These are phyloP conservation scores for Lomographa bimaculata DNA, from an alignment of 2,888 invertebrate genomes.

Conservation along the genomic window DNA sequence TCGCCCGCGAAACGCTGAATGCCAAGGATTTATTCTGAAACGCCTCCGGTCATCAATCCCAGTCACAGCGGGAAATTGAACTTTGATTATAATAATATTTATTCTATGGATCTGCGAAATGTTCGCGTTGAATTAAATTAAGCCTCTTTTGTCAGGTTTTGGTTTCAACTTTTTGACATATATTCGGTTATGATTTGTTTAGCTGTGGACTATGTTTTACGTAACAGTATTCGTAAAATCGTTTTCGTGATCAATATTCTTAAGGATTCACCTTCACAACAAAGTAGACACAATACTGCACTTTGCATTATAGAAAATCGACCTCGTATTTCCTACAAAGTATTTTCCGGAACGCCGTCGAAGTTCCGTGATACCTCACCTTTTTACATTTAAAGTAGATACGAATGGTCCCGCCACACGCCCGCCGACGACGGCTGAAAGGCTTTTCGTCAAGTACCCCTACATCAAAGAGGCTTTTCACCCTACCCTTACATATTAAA, in stretches of 20 bases:
- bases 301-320: constrained; percentile 27
- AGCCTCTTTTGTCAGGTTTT: not conserved
- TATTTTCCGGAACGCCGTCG: constrained; percentile 34
- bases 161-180: too few species aligned
- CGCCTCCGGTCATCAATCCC: constrained; percentile 43
- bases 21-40: constrained; percentile 48
- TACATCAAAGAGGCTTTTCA: constrained; percentile 48
- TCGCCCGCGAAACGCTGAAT: constrained; percentile 44
- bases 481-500: constrained; percentile 38
- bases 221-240: constrained; percentile 7
- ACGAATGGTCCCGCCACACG: constrained; percentile 30
- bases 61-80: constrained; percentile 33
- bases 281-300: constrained; percentile 25
- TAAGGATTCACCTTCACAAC: constrained; percentile 17
- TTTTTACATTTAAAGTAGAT: constrained; percentile 41
- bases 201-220: too few species aligned
- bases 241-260: constrained; percentile 12
- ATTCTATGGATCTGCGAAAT: constrained; percentile 6
- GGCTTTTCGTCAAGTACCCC: constrained; percentile 44
- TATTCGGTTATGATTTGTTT: too few species aligned
- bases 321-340: constrained; percentile 22
- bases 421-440: constrained; percentile 40
- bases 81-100: constrained; percentile 28
- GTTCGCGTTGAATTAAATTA: constrained; percentile 1
- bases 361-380: constrained; percentile 30